Evolutionary conservation across 2,797 vertebrate species (phyloP).

Genomic region (Euphonia xanthogaster): DNA sequence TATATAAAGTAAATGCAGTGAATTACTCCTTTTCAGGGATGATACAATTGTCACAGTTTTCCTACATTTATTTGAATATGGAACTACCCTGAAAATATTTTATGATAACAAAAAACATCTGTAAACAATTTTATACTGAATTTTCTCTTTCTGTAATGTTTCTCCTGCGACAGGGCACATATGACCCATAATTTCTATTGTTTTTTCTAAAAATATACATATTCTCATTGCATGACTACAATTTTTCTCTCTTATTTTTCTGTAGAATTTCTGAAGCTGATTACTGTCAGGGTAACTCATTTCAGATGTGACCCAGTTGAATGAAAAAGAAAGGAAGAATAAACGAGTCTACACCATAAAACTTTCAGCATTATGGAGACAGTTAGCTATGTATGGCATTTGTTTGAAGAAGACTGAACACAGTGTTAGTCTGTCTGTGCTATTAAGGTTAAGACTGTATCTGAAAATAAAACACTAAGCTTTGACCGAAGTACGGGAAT

Average conservation of each 20-base stretch:
- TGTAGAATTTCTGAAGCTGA: conserved; percentile 24
- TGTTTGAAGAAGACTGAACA: conserved; percentile 13
- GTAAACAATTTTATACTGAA: not conserved
- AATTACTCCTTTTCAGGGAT: not conserved
- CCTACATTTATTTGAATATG: not conserved
- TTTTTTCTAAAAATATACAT: not conserved
- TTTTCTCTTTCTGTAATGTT: not conserved
- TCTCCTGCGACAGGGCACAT: not conserved
- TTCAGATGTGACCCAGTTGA: conserved; percentile 27
- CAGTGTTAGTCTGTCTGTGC: not conserved
- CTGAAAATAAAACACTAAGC: not conserved
- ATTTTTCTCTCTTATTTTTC: not conserved
- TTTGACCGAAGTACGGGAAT: not conserved
- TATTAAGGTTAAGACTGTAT: not conserved
- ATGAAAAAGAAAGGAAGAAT: not conserved
- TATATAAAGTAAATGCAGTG: not conserved
- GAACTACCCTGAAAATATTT: not conserved
- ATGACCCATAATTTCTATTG: not conserved
- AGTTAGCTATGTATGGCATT: conserved; percentile 31
- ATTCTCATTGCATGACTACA: not conserved
- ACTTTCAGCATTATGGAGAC: not conserved
- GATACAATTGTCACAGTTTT: not conserved
- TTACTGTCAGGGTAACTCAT: not conserved
- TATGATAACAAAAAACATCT: not conserved
- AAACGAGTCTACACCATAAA: not conserved